A percentile compares a stretch with the other conserved stretches of the same genome.
Conservation (phyloP, 1,140 invertebrate genomes). For the Gryon sp. region DNA sequence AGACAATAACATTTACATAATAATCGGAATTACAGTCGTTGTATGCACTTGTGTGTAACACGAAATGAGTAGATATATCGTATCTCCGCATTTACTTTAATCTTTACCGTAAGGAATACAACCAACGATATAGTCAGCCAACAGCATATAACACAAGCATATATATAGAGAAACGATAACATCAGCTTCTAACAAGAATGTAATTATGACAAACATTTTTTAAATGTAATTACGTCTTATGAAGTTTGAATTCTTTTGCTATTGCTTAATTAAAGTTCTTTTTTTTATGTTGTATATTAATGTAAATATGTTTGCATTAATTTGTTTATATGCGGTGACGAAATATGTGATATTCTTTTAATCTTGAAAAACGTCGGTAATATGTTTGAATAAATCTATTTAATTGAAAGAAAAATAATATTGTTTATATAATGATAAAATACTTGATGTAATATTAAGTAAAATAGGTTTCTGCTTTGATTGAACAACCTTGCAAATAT, state of each 20-base stretch:
- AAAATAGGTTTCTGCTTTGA: no score
- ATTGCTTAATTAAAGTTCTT: conserved; percentile 21
- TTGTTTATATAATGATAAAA: no score
- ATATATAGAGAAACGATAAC: conserved; percentile 34
- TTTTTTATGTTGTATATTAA: neutral
- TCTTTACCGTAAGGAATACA: conserved; percentile 55
- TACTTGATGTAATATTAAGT: no score
- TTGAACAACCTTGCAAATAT: no score
- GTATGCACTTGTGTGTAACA: conserved; percentile 25
- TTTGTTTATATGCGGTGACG: neutral
- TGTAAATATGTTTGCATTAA: conserved; percentile 26
- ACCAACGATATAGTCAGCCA: conserved; percentile 37
- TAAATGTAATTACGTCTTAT: conserved; percentile 39
- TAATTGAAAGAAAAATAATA: no score
- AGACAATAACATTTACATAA: conserved; percentile 37
- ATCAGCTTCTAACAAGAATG: conserved; percentile 47
- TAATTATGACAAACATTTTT: conserved; percentile 54
- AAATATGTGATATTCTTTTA: conserved; percentile 4
- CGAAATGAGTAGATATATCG: conserved; percentile 46
- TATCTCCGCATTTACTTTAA: conserved; percentile 52
- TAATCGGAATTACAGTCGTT: conserved; percentile 44
- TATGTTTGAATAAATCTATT: no score
- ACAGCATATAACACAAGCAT: conserved; percentile 9
- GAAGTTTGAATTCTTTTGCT: conserved; percentile 29
- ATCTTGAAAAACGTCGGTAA: no score